Evolutionary conservation across 2,888 invertebrate genomes (phyloP), one percentile per base, ranked within the genome.

Genomic region (Helobdella robusta): DNA sequence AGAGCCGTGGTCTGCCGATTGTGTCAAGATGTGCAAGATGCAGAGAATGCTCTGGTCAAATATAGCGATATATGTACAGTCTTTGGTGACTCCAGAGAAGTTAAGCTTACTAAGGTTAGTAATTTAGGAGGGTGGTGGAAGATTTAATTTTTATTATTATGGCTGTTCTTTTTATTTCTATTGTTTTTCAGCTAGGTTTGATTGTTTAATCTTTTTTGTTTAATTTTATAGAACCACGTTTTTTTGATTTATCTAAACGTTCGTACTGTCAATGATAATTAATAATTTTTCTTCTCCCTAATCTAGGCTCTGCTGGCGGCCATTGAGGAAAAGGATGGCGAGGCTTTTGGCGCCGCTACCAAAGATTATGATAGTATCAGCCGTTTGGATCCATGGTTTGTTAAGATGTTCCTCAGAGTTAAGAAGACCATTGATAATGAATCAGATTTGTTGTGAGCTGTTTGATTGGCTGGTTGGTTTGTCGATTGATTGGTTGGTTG

Each of bases 331-430:
- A 89, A 93, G 79, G 92, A 94, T 80, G 86, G 90, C 56, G 98
- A 98, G 73, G 89, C 87, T 8, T 98, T 90, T 82, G 94, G 95
- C 71, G 93, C 94, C 73, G 86, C 91, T 0, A 89, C 98, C 23
- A 90, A 90, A 78, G 91, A 90, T 61, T 97, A 91, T 80, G 97
- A 98, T 83, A 90, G 91, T 75, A 93, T 79, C 65, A 93, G 93
- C 91, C 87, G 94, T 73, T 84, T 95, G 75, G 95, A 95, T 84
- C 91, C 90, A 78, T 95, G 94, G 94, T 91, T 90, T 81, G 95
- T 94, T 58, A 89, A 89, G 72, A 89, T 97, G 81, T 84, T 97
- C 71, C 85, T 95, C 70, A 87, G 93, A 78, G 89, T 97, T 80
- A 97, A 95, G 84, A 93, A 93, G 67, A 73, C 74, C n/a, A 74